These are phyloP conservation scores for Prostheceraeus crozeri DNA, from an alignment of 2,888 invertebrate genomes.

Conservation along the genomic window DNA sequence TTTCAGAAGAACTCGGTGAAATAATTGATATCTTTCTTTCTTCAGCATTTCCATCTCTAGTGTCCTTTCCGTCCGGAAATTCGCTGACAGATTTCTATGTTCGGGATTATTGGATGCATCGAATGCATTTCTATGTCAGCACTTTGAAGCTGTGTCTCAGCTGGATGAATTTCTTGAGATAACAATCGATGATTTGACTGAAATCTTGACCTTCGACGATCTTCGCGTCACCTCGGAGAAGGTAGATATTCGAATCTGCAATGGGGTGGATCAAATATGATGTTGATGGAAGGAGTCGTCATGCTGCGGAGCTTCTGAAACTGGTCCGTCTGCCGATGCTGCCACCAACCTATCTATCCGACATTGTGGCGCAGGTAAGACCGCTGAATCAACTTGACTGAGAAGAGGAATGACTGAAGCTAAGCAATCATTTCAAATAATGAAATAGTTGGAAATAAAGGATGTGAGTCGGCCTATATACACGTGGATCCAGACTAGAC, in stretches of 20 bases:
- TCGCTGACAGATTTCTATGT: constrained; percentile 72
- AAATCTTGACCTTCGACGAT: constrained; percentile 35
- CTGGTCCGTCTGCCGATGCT: constrained; percentile 72
- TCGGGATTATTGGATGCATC: constrained; percentile 66
- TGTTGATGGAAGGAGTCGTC: constrained; percentile 60
- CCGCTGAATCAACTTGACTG: no score
- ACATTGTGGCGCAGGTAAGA: constrained; percentile 69
- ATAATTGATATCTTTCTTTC: no score
- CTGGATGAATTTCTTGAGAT: constrained; percentile 36
- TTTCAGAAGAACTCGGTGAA: no score
- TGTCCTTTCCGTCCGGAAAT: constrained; percentile 70
- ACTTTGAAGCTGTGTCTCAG: constrained; percentile 20
- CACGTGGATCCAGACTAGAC: no score
- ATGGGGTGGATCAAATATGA: constrained; percentile 71
- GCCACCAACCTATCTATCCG: constrained; percentile 72
- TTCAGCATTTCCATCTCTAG: constrained; percentile 67
- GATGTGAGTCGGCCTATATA: no score
- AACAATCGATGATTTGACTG: constrained; percentile 27
- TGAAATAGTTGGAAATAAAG: no score
- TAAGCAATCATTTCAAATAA: no score
- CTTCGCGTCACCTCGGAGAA: constrained; percentile 32
- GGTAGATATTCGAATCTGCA: constrained; percentile 70
- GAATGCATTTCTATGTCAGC: constrained; percentile 60
- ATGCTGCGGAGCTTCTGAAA: constrained; percentile 67
- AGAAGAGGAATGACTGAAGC: no score